Base-by-base conservation (phyloP, 2,888 invertebrate species). In the Sericinus montela region DNA sequence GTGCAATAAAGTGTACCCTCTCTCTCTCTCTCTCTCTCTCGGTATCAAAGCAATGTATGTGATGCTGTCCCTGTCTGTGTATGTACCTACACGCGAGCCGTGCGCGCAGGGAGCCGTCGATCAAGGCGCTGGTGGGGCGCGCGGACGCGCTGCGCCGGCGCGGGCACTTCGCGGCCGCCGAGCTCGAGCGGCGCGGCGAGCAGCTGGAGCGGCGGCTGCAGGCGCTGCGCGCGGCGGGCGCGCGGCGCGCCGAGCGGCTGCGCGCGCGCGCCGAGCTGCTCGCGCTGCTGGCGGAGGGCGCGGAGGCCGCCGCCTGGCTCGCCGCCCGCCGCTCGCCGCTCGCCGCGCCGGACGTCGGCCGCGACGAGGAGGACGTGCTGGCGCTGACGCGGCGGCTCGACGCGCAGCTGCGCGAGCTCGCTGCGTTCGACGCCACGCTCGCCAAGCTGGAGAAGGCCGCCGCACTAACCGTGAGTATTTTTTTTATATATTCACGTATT, bases 271-370 rank as follows among this genome's bases (percentile, higher is more conserved):
- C 67, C 23, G 79, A 80, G 0, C 51, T 81, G 19, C 49, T 85
- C 1, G 81, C 95, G 93, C 96, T 97, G 68, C 94, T 96, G 62
- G 93, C 96, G 0, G 98, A 98, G 77, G 94, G 96, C 2, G 90
- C 93, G 1, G 98, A 99, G 79, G 95, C 97, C 0, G 95, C 96
- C 63, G 93, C 94, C n/a, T 98, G 98, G 98, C 94, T 98, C 66
- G 89, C 91, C 36, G 97, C 97, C 65, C 96, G 97, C 56, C 91
- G 93, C 13, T 94, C 95, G 0, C 90, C 94, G 38, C 80, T 97
- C 25, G 91, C 91, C 0, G 93, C 94, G 0, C 85, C 90, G 7
- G 98, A 98, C 74, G 93, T 94, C 37, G 98, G 98, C 0, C 94
- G 95, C 54, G 98, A 99, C 77, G 98, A 98, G 79, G 95, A 97